Conservation (phyloP, 2,888 invertebrate species). For the Diaperis boleti region DNA sequence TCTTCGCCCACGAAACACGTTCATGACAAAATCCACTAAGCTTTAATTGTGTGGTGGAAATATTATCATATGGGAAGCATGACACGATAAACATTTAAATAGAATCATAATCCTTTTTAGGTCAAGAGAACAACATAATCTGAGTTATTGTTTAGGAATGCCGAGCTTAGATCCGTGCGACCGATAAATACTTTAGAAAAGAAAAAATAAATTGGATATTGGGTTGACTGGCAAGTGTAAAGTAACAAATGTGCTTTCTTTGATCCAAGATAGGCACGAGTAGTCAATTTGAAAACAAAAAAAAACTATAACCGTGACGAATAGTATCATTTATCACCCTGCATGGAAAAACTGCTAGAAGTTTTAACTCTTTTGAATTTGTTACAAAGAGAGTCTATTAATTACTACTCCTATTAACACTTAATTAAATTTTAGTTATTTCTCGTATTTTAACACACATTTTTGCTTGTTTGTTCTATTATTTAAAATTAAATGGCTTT, state of each 20-base stretch:
- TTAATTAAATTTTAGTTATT: too few relatives aligned
- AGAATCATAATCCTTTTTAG: conserved; percentile 38
- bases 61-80: conserved; percentile 33
- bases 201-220: conserved; percentile 41
- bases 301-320: conserved; percentile 32
- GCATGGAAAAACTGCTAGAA: conserved; percentile 1
- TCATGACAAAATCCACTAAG: conserved; percentile 9
- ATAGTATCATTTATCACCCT: conserved; percentile 26
- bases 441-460: too few relatives aligned
- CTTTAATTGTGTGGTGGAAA: conserved; percentile 18
- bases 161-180: conserved; percentile 25
- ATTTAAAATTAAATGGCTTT: too few relatives aligned
- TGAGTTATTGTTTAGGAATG: conserved; percentile 36
- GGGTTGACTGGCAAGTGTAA: conserved; percentile 35
- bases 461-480: too few relatives aligned
- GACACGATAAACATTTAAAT: conserved; percentile 38
- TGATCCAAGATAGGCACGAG: conserved; percentile 28
- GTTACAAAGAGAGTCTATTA: too few relatives aligned
- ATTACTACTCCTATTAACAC: too few relatives aligned
- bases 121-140: conserved; percentile 32
- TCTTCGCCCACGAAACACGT: background rate
- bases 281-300: conserved; percentile 31
- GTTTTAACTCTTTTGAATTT: background rate
- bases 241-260: conserved; percentile 38
- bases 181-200: conserved; percentile 26